Conservation (phyloP, 2,113 vertebrate species). For the Apteryx mantelli region DNA sequence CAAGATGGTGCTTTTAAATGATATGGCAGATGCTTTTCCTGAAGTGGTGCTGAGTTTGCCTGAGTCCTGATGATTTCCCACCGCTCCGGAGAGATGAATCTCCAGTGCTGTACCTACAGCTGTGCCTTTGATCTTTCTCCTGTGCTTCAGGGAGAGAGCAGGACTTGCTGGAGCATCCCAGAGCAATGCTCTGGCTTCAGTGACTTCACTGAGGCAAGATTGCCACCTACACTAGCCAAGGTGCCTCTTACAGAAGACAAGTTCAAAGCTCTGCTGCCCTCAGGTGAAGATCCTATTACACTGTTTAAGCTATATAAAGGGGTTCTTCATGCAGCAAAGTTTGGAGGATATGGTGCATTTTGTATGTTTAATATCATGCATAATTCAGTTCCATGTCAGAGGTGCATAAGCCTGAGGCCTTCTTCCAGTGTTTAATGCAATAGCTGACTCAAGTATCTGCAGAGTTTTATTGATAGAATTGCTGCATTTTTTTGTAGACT, state of each 20-base stretch:
- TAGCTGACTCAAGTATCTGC: neutral
- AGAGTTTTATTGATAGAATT: neutral
- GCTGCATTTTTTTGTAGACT: neutral
- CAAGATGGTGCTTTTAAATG: neutral
- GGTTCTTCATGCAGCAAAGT: neutral
- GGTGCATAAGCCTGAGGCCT: neutral
- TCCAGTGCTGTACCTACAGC: neutral
- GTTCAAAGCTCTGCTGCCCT: neutral
- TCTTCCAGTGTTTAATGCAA: neutral
- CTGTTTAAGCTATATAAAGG: neutral
- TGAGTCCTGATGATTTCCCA: neutral
- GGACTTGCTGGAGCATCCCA: neutral
- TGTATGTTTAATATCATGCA: neutral
- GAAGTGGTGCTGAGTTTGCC: neutral
- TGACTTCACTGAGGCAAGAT: neutral
- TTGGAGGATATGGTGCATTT: neutral
- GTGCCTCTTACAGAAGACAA: neutral
- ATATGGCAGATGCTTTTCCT: neutral
- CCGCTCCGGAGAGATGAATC: neutral
- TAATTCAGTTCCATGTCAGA: constrained; percentile 31
- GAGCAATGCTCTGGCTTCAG: neutral
- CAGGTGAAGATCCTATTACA: neutral
- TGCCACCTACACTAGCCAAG: fast-evolving
- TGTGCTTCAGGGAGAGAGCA: neutral
- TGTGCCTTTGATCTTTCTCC: neutral